Evolutionary conservation across 2,113 vertebrate species (phyloP).

Genomic region (Cnemophilus loriae): DNA sequence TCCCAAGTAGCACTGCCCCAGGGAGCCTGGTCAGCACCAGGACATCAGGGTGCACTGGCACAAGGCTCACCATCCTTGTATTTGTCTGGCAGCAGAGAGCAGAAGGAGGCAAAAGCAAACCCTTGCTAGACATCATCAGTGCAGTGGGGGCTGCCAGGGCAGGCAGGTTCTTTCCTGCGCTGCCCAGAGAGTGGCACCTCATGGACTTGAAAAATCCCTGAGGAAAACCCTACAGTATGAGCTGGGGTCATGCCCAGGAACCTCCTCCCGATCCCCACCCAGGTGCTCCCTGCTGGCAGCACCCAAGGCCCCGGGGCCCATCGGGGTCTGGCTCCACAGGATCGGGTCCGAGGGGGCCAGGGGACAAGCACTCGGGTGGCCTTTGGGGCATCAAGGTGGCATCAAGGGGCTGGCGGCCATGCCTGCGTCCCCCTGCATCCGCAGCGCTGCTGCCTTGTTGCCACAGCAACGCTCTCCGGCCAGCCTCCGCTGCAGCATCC

Average conservation of each 20-base stretch:
- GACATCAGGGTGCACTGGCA: not conserved
- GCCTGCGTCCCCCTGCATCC: not conserved
- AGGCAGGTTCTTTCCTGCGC: accelerated
- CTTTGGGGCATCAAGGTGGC: accelerated
- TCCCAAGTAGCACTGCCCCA: not conserved
- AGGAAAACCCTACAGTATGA: not conserved
- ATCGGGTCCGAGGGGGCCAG: accelerated
- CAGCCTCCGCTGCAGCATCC: conserved; percentile 4
- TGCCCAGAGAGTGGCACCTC: accelerated
- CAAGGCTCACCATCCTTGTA: accelerated
- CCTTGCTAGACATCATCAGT: not conserved
- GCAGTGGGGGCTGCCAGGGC: accelerated
- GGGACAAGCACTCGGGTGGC: accelerated
- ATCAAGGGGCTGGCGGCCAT: not conserved
- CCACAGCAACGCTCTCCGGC: conserved; percentile 32
- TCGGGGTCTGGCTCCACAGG: accelerated
- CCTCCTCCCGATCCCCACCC: accelerated
- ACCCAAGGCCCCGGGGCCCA: accelerated
- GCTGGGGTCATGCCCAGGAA: not conserved
- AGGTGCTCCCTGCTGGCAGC: not conserved
- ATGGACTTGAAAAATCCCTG: accelerated
- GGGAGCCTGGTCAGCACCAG: not conserved
- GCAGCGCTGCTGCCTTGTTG: not conserved
- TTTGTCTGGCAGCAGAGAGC: not conserved
- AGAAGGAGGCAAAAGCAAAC: not conserved